A percentile compares a stretch with the other conserved stretches of the same genome.
These are phyloP conservation scores for Melipona beecheii DNA, from an alignment of 2,888 invertebrate species.

Conservation along the genomic window DNA sequence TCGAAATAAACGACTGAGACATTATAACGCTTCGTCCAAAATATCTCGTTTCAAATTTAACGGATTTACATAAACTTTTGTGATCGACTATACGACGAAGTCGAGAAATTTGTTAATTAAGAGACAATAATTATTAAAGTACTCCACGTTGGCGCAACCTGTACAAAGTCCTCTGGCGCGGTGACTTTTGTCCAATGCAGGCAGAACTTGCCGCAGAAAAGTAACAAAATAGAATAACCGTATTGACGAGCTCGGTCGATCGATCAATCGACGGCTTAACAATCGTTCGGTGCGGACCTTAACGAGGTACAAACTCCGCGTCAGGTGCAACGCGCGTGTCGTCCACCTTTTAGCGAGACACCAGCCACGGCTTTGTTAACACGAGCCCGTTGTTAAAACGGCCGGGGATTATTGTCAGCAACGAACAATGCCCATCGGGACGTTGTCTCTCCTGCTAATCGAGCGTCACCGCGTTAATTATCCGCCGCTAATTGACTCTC, in stretches of 20 bases:
- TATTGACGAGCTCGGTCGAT: not conserved
- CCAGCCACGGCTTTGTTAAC: slow-evolving; percentile 54
- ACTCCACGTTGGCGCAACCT: not conserved
- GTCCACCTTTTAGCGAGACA: slow-evolving; percentile 22
- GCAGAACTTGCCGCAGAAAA: not conserved
- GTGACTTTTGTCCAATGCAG: too few relatives aligned
- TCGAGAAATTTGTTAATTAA: not conserved
- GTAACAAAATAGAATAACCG: too few relatives aligned
- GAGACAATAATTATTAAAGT: not conserved
- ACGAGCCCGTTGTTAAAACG: slow-evolving; percentile 54
- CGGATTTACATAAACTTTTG: too few relatives aligned
- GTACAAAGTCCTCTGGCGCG: too few relatives aligned
- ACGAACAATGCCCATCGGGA: slow-evolving; percentile 71
- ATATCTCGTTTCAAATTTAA: too few relatives aligned
- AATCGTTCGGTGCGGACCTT: slow-evolving; percentile 23
- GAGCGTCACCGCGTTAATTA: slow-evolving; percentile 79
- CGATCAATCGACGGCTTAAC: slow-evolving; percentile 38
- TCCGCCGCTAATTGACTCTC: slow-evolving; percentile 77
- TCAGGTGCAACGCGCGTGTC: slow-evolving; percentile 51
- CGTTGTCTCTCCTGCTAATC: slow-evolving; percentile 79
- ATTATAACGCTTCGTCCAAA: too few relatives aligned
- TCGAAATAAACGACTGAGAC: too few relatives aligned
- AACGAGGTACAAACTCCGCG: slow-evolving; percentile 37
- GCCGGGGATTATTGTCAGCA: slow-evolving; percentile 73
- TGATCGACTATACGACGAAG: too few relatives aligned